A percentile compares a stretch with the other conserved stretches of the same genome.
Conservation (phyloP, 2,888 invertebrate species). For the Phaonia tiefii region DNA sequence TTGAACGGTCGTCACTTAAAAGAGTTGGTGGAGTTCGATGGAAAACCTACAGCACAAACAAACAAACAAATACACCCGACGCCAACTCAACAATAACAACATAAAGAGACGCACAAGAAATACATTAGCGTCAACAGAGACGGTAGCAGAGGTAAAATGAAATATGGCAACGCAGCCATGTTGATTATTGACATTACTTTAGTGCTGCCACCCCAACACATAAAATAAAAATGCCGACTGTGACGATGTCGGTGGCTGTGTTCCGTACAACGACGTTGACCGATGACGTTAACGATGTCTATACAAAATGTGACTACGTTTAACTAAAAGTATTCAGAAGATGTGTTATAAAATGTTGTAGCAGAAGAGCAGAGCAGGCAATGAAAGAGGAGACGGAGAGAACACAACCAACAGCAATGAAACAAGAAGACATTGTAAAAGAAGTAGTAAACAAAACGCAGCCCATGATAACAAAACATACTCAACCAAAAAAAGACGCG, state of each 20-base stretch:
- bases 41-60: background rate
- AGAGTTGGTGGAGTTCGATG: background rate
- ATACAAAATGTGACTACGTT: too few relatives aligned
- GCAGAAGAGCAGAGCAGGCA: background rate
- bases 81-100: background rate
- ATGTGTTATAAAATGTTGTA: background rate
- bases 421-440: constrained; percentile 1
- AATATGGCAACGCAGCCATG: constrained; percentile 66
- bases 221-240: constrained; percentile 28
- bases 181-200: constrained; percentile 66
- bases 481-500: too few relatives aligned
- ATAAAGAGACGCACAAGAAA: background rate
- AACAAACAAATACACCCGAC: too few relatives aligned
- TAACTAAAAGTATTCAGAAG: constrained; percentile 34
- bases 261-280: background rate
- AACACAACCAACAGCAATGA: background rate
- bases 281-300: too few relatives aligned
- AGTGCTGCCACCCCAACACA: constrained; percentile 62
- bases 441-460: constrained; percentile 32
- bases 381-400: background rate
- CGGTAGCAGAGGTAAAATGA: constrained; percentile 38
- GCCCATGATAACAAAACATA: constrained; percentile 13
- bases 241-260: background rate
- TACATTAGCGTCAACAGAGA: background rate
- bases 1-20: background rate